phyloP scores from a whole-genome alignment of 2,888 invertebrate genomes.

The Calliopum simillimum region DNA sequence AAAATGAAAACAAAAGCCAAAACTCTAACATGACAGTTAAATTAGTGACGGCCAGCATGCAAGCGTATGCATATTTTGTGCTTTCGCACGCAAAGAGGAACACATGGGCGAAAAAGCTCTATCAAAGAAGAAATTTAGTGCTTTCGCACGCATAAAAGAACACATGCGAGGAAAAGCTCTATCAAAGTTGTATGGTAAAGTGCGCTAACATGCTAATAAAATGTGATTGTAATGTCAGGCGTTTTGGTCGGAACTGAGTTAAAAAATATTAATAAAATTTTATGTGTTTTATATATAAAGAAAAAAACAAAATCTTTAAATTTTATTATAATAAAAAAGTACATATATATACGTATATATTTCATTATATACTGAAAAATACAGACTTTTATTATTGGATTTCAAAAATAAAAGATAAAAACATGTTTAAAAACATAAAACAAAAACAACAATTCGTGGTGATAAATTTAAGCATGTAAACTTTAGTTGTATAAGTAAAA shows the following conservation, averaged over 20 bases:
- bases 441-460: constrained; percentile 38
- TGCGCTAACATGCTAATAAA: too few species aligned
- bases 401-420: background rate
- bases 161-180: too few species aligned
- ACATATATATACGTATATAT: constrained; percentile 21
- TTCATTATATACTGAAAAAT: background rate
- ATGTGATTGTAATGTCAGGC: too few species aligned
- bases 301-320: background rate
- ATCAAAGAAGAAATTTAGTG: too few species aligned
- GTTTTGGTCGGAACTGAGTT: background rate
- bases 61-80: too few species aligned
- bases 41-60: background rate
- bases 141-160: too few species aligned
- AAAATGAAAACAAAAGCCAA: background rate
- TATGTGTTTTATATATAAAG: constrained; percentile 4
- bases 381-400: constrained; percentile 12
- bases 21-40: constrained; percentile 6
- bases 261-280: constrained; percentile 1
- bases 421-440: constrained; percentile 4
- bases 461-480: constrained; percentile 42
- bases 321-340: constrained; percentile 12
- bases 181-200: too few species aligned
- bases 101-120: too few species aligned
- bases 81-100: too few species aligned
- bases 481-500: constrained; percentile 8